A percentile compares a stretch with the other conserved stretches of the same genome.
phyloP scores from a whole-genome alignment of 2,888 invertebrate species.

The Acanthococcus lagerstroemiae region DNA sequence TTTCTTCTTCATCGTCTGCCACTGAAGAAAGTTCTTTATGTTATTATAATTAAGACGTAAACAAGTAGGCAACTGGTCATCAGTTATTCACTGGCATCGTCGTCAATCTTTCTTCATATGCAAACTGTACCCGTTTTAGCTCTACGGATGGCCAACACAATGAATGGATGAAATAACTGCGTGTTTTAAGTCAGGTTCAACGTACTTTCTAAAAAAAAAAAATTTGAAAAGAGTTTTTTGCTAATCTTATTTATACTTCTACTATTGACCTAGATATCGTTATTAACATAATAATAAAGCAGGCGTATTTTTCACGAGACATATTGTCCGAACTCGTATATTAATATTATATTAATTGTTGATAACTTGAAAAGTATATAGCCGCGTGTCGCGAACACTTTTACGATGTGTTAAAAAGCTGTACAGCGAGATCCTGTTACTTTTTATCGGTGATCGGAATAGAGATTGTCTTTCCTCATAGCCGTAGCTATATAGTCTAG shows the following conservation, averaged over 20 bases:
- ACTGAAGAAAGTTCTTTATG: not conserved
- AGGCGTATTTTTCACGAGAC: no score
- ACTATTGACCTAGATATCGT: conserved; percentile 24
- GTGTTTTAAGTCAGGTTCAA: conserved; percentile 10
- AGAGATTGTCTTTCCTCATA: no score
- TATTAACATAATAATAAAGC: no score
- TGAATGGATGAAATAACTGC: conserved; percentile 12
- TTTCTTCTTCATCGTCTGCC: not conserved
- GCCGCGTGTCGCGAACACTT: no score
- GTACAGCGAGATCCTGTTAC: no score
- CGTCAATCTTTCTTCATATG: conserved; percentile 10
- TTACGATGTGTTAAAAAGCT: no score
- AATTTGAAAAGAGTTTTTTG: conserved; percentile 22
- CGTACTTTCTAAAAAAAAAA: conserved; percentile 15
- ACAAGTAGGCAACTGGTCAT: conserved; percentile 28
- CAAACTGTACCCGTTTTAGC: conserved; percentile 3
- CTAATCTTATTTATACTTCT: conserved; percentile 1
- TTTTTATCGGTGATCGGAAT: no score
- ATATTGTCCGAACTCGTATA: no score
- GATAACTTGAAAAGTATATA: no score
- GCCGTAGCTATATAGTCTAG: no score
- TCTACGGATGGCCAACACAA: not conserved
- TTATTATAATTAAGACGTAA: conserved; percentile 29
- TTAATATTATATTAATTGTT: no score
- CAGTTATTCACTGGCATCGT: conserved; percentile 22